Conservation (phyloP, 1,140 invertebrate species). For the Drosophila pseudoananassae region DNA sequence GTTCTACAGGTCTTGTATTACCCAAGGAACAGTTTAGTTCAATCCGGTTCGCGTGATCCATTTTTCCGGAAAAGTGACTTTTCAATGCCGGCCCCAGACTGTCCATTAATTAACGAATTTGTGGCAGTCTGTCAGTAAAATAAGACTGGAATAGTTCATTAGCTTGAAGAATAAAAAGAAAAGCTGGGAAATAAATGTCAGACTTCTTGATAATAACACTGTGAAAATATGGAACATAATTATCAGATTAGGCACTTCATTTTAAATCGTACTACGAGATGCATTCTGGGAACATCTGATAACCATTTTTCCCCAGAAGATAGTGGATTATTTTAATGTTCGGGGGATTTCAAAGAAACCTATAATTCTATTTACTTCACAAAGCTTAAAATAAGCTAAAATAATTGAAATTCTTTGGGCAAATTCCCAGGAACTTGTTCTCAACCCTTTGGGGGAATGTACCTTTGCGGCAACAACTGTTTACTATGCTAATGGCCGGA, state of each 20-base stretch:
- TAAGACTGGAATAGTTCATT: slow-evolving; percentile 1
- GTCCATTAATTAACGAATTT: slow-evolving; percentile 23
- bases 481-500: slow-evolving; percentile 25
- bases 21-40: slow-evolving; percentile 14
- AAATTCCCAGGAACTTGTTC: background rate
- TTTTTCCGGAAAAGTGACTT: slow-evolving; percentile 8
- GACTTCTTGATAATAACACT: no score
- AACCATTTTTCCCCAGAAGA: slow-evolving; percentile 27
- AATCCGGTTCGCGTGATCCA: slow-evolving; percentile 21
- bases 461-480: slow-evolving; percentile 25
- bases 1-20: slow-evolving; percentile 13
- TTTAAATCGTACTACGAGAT: background rate
- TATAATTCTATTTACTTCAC: background rate
- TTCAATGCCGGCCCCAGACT: slow-evolving; percentile 8
- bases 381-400: background rate
- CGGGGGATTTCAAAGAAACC: background rate
- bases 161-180: background rate
- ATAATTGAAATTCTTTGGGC: background rate
- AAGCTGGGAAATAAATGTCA: background rate
- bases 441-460: background rate
- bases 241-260: background rate
- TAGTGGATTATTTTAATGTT: background rate
- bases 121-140: slow-evolving; percentile 12
- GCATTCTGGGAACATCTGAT: slow-evolving; percentile 8
- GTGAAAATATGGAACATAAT: background rate